A percentile compares a stretch with the other conserved stretches of the same genome.
phyloP scores from a whole-genome alignment of 1,140 invertebrate species.

The Phocides pigmalion region DNA sequence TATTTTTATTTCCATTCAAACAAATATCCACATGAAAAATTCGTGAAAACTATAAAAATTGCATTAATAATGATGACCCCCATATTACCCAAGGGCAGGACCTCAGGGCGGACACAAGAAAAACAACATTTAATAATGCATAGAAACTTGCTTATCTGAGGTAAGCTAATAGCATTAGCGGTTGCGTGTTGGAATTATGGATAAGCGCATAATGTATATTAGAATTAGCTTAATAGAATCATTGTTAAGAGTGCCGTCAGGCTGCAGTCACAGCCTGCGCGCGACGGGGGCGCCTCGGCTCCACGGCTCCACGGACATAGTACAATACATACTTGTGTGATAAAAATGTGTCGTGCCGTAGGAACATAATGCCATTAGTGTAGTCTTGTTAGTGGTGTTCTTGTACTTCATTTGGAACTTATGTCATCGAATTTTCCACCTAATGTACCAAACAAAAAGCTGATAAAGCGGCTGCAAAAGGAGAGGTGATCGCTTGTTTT shows the following conservation, averaged over 20 bases:
- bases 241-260: constrained; percentile 8
- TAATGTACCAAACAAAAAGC: constrained; percentile 9
- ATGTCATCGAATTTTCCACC: constrained; percentile 15
- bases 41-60: too few relatives aligned
- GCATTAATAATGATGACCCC: too few relatives aligned
- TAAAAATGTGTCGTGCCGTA: background rate
- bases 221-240: constrained; percentile 27
- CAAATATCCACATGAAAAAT: too few relatives aligned
- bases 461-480: constrained; percentile 13
- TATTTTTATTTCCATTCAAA: too few relatives aligned
- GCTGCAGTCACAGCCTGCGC: constrained; percentile 3
- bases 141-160: background rate
- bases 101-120: too few relatives aligned
- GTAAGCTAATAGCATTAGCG: constrained; percentile 18
- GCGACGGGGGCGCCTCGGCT: background rate
- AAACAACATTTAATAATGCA: background rate
- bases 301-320: background rate
- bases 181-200: constrained; percentile 24
- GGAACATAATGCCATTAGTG: constrained; percentile 22
- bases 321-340: background rate
- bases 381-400: constrained; percentile 23
- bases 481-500: constrained; percentile 6
- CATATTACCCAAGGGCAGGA: too few relatives aligned
- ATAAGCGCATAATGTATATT: constrained; percentile 12
- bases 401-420: constrained; percentile 14